Percentiles rank a stretch among this genome's conserved stretches.
These are phyloP conservation scores for Orthonyx spaldingii DNA, from an alignment of 2,113 vertebrate species.

Conservation along the genomic window DNA sequence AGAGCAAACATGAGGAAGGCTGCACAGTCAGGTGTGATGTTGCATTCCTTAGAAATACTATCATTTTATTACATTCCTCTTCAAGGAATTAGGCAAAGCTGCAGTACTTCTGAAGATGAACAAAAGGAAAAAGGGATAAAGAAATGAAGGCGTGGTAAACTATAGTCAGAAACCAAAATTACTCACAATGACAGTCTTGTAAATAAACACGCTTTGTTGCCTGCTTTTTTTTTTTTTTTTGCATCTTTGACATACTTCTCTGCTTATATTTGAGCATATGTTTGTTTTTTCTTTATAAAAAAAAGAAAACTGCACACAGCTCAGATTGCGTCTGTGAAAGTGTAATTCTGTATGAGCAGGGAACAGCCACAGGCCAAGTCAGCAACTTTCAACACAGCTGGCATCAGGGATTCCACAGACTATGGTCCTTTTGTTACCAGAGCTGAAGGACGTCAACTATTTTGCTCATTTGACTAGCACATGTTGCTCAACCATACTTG, in stretches of 20 bases:
- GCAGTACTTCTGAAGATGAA: not conserved
- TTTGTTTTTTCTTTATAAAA: not conserved
- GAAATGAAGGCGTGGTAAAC: not conserved
- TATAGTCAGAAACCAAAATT: not conserved
- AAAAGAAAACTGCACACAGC: not conserved
- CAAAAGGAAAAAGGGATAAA: not conserved
- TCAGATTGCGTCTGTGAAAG: not conserved
- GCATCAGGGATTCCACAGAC: slow-evolving; percentile 8
- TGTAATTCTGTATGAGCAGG: not conserved
- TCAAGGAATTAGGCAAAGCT: not conserved
- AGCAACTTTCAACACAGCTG: slow-evolving; percentile 9
- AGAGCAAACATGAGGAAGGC: not conserved
- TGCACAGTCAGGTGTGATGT: not conserved
- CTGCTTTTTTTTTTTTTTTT: not conserved
- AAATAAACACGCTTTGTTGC: not conserved
- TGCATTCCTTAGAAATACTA: not conserved
- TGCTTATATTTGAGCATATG: not conserved
- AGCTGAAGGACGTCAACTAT: not conserved
- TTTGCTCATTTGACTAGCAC: slow-evolving; percentile 7
- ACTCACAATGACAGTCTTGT: not conserved
- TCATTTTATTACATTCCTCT: not conserved
- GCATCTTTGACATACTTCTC: not conserved
- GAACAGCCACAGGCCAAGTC: not conserved
- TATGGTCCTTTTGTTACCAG: slow-evolving; percentile 16
- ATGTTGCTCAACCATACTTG: not conserved